Evolutionary conservation across 2,888 invertebrate species (phyloP), one percentile per base, ranked within the genome.

Genomic region (Anodontia alba): DNA sequence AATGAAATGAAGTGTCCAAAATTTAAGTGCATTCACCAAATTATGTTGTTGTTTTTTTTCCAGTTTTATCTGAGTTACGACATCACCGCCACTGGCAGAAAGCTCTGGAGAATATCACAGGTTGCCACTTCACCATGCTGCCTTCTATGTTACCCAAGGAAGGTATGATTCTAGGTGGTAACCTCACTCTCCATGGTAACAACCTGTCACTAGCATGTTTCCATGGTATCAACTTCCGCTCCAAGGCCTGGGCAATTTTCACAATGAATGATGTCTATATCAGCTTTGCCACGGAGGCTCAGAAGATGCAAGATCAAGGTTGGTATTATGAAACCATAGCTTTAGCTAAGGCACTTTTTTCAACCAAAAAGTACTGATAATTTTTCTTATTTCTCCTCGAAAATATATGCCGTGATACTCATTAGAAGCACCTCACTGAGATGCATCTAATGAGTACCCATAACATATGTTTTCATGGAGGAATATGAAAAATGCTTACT

Each of bases 21-120:
- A n/a, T n/a, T n/a, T n/a, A n/a, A n/a, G n/a, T n/a, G n/a, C n/a
- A n/a, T n/a, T n/a, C n/a, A n/a, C n/a, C n/a, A n/a, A n/a, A n/a
- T n/a, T n/a, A n/a, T n/a, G n/a, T n/a, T n/a, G n/a, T n/a, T n/a
- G n/a, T n/a, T 38, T 38, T 38, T 8, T 8, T 62, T 85, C 70
- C 84, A 88, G 91, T 90, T 54, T 73, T 91, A 71, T 88, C 91
- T 74, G 91, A 91, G 79, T 84, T 92, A 23, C 84, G 91, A 1
- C 98, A 98, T 94, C 98, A 98, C 95, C 96, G 98, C 0, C 99
- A 99, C 95, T 99, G 99, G 99, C 99, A 99, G 95, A 96, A 96
- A 86, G 98, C 98, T 49, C 95, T 99, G 88, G 96, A 96, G 1
- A 96, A 97, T 89, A 97, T 98, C 5, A 96, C 97, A 54, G 97